phyloP scores from a whole-genome alignment of 1,140 invertebrate species.

The Magallana angulata region DNA sequence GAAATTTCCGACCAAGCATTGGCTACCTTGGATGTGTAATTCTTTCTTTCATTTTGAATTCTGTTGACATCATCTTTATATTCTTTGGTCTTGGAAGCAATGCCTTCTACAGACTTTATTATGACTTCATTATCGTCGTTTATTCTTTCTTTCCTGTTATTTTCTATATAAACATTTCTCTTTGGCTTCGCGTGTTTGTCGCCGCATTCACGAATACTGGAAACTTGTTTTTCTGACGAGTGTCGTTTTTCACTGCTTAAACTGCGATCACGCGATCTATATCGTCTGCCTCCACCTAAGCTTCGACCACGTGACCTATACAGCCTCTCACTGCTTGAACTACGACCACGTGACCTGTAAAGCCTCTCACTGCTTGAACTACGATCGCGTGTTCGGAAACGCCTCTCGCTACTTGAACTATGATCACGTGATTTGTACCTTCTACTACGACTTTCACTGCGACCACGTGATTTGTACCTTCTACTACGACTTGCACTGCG shows the following conservation, averaged over 20 bases:
- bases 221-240: too few relatives aligned
- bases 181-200: neutral
- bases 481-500: neutral
- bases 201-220: too few relatives aligned
- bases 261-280: neutral
- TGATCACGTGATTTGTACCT: neutral
- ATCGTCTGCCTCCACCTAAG: neutral
- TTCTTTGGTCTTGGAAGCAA: neutral
- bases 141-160: neutral
- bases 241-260: neutral
- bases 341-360: neutral
- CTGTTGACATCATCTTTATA: neutral
- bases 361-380: neutral
- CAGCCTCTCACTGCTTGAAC: neutral
- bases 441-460: neutral
- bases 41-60: neutral
- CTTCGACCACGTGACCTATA: constrained; percentile 14
- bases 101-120: neutral
- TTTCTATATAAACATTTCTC: neutral
- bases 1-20: constrained; percentile 18
- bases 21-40: neutral
- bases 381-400: neutral
- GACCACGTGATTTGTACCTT: neutral
- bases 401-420: neutral
- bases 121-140: neutral